Conservation (phyloP, 2,797 vertebrate species). For the Pipistrellus nathusii region DNA sequence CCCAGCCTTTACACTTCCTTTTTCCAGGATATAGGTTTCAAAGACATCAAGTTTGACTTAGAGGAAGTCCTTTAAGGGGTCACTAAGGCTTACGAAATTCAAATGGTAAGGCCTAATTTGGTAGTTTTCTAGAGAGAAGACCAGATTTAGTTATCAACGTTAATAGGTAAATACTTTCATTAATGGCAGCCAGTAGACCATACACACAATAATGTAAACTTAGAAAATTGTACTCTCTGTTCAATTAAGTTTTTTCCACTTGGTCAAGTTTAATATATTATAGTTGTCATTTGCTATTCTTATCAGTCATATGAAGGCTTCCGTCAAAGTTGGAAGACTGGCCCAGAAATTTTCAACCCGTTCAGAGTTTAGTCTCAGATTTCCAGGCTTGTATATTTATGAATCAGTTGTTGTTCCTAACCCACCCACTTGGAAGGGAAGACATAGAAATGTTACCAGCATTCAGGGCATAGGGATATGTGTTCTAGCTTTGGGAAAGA, state of each 20-base stretch:
- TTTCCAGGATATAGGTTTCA: neutral
- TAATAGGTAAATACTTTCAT: neutral
- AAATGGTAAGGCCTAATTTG: neutral
- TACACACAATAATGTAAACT: neutral
- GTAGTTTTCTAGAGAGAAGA: neutral
- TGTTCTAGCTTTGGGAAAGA: neutral
- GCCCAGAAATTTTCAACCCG: neutral
- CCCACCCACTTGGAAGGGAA: neutral
- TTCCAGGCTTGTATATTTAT: neutral
- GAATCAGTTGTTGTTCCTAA: neutral
- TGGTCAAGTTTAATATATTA: neutral
- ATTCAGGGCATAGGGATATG: neutral
- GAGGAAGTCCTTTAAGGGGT: neutral
- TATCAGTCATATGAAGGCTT: neutral
- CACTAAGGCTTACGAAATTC: neutral
- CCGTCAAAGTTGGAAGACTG: neutral
- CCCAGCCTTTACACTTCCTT: neutral
- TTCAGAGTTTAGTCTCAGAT: neutral
- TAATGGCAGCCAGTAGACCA: neutral
- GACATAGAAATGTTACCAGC: neutral
- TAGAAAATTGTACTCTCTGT: neutral
- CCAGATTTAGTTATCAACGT: neutral
- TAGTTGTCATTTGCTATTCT: neutral
- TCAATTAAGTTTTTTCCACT: slow-evolving; percentile 21
- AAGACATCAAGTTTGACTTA: neutral